Percentiles rank a stretch among this genome's conserved stretches.
phyloP scores from a whole-genome alignment of 2,113 vertebrate genomes.

The Sciurus niger region DNA sequence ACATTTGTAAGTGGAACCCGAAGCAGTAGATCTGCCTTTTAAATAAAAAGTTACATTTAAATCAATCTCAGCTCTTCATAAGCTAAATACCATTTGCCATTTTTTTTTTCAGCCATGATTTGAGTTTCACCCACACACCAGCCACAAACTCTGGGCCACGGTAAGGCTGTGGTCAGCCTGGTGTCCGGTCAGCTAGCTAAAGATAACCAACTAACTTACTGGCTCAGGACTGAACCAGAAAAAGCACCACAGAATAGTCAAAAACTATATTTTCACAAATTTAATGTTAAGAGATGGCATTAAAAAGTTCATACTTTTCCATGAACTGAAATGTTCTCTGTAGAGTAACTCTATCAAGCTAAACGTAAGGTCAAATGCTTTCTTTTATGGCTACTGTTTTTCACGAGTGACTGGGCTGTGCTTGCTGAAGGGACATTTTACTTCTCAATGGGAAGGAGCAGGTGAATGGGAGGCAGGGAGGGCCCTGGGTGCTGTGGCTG shows the following conservation, averaged over 20 bases:
- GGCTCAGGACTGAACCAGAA: slow-evolving; percentile 43
- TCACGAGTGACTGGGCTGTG: not conserved
- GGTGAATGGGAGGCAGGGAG: slow-evolving; percentile 9
- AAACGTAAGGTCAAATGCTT: slow-evolving; percentile 74
- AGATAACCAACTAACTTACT: slow-evolving; percentile 68
- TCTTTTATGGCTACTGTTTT: slow-evolving; percentile 66
- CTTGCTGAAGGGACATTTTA: slow-evolving; percentile 47
- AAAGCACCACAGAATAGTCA: slow-evolving; percentile 11
- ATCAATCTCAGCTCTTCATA: slow-evolving; percentile 66
- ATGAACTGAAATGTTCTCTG: slow-evolving; percentile 53
- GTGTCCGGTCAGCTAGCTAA: slow-evolving; percentile 72
- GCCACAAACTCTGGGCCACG: slow-evolving; percentile 63
- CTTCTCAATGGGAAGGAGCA: slow-evolving; percentile 32
- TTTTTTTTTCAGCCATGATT: slow-evolving; percentile 52
- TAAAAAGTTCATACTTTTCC: slow-evolving; percentile 47
- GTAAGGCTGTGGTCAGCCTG: slow-evolving; percentile 5
- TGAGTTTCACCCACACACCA: slow-evolving; percentile 57
- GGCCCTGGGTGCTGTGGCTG: not conserved
- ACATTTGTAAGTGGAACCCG: slow-evolving; percentile 50
- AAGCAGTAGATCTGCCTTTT: slow-evolving; percentile 62
- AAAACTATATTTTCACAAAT: slow-evolving; percentile 35
- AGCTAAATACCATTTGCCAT: slow-evolving; percentile 50
- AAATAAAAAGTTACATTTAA: slow-evolving; percentile 67
- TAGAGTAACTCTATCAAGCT: slow-evolving; percentile 60
- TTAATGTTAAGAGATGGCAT: slow-evolving; percentile 55